A percentile compares a stretch with the other conserved stretches of the same genome.
phyloP scores from a whole-genome alignment of 2,797 vertebrate genomes.

The Hybognathus amarus region DNA sequence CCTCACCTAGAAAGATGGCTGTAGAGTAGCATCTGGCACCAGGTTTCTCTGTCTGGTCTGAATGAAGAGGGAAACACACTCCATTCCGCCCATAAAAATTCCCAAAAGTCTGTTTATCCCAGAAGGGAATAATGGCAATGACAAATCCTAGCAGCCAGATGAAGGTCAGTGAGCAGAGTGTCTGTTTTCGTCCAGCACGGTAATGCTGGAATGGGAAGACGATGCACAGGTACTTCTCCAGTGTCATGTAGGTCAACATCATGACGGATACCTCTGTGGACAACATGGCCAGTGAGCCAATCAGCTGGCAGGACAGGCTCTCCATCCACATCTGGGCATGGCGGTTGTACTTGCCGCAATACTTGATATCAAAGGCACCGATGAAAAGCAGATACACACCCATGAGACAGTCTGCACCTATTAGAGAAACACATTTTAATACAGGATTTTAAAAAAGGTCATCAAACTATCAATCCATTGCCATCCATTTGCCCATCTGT shows the following conservation, averaged over 20 bases:
- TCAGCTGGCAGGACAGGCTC: constrained; percentile 73
- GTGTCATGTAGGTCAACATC: constrained; percentile 73
- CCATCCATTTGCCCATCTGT: neutral
- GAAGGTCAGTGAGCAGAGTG: constrained; percentile 62
- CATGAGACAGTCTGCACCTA: constrained; percentile 76
- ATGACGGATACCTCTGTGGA: constrained; percentile 75
- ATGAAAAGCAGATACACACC: constrained; percentile 75
- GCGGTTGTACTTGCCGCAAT: constrained; percentile 72
- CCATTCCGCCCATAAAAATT: constrained; percentile 76
- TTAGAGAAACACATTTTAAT: neutral
- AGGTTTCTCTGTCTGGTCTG: constrained; percentile 64
- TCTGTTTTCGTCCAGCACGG: constrained; percentile 67
- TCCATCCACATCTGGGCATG: constrained; percentile 75
- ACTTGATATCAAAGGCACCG: constrained; percentile 73
- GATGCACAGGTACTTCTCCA: constrained; percentile 75
- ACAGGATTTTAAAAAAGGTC: neutral
- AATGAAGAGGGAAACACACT: constrained; percentile 75
- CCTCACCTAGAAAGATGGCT: constrained; percentile 74
- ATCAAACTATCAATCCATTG: neutral
- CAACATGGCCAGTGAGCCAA: constrained; percentile 72
- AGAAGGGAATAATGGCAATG: constrained; percentile 71
- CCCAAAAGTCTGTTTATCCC: constrained; percentile 70
- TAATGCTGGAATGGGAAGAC: constrained; percentile 73
- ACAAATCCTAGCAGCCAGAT: constrained; percentile 75
- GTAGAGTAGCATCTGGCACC: constrained; percentile 69